Percentiles rank a stretch among this genome's conserved stretches.
Conservation (phyloP, 2,797 vertebrate genomes). For the Otolemur crassicaudatus region DNA sequence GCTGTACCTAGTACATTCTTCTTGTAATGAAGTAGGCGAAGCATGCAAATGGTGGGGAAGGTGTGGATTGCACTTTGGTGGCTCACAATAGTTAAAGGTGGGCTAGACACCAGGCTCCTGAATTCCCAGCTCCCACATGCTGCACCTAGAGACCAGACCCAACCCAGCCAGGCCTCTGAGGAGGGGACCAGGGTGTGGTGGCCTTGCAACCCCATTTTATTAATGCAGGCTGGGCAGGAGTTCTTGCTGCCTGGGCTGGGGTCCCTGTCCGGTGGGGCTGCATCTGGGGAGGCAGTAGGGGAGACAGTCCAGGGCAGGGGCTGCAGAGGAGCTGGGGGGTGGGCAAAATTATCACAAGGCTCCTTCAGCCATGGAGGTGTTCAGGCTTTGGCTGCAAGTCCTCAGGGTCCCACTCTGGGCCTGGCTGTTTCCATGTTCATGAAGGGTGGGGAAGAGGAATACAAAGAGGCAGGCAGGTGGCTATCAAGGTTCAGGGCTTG, state of each 20-base stretch:
- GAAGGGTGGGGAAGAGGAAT: neutral
- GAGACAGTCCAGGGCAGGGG: neutral
- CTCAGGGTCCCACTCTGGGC: neutral
- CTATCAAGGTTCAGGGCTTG: neutral
- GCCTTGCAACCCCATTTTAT: rapidly evolving
- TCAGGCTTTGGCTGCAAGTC: neutral
- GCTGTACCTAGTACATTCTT: neutral
- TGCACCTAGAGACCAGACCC: neutral
- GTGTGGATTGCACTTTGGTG: neutral
- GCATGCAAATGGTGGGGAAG: neutral
- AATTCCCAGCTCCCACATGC: neutral
- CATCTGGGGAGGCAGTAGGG: neutral
- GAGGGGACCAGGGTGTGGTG: neutral
- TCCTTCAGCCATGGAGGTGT: neutral
- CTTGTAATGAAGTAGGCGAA: neutral
- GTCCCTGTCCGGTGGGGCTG: neutral
- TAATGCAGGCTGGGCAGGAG: neutral
- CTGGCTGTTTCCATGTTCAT: neutral
- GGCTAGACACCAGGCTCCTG: neutral
- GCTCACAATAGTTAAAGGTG: neutral
- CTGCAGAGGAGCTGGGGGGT: rapidly evolving
- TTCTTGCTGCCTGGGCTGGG: neutral
- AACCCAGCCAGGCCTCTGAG: neutral
- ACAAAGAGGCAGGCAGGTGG: neutral
- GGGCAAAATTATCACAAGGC: neutral